Evolutionary conservation across 92 coral and sea anemone genomes (phyloP).

Genomic region (Phenganax marumi): DNA sequence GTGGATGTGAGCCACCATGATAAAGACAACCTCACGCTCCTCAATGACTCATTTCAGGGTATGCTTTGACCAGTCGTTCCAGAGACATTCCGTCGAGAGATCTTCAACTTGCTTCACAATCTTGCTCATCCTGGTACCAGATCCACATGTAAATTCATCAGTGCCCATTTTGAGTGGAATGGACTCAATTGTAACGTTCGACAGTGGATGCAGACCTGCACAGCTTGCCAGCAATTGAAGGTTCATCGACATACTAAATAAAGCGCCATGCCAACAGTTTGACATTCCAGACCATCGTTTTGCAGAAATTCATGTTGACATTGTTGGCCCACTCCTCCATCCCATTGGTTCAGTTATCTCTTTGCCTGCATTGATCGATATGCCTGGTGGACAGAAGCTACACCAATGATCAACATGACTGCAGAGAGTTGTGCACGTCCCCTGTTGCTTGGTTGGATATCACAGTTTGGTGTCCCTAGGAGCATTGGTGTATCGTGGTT

Average conservation of each 20-base stretch:
- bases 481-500: slow-evolving; percentile 30
- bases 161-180: slow-evolving; percentile 28
- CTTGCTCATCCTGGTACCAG: slow-evolving; percentile 25
- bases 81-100: slow-evolving; percentile 3
- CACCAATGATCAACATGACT: slow-evolving; percentile 49
- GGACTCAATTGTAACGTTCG: slow-evolving; percentile 22
- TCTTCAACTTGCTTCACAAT: slow-evolving; percentile 42
- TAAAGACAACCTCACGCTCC: no score
- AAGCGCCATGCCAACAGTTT: not conserved
- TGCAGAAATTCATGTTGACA: slow-evolving; percentile 23
- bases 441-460: slow-evolving; percentile 18
- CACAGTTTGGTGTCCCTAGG: no score
- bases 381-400: slow-evolving; percentile 55
- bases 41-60: no score
- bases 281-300: not conserved
- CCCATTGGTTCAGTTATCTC: slow-evolving; percentile 54
- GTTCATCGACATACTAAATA: not conserved
- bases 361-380: slow-evolving; percentile 54
- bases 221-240: slow-evolving; percentile 5
- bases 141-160: slow-evolving; percentile 19
- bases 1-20: no score
- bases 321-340: slow-evolving; percentile 24
- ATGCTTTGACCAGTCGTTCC: slow-evolving; percentile 29
- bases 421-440: slow-evolving; percentile 53
- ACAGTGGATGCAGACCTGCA: slow-evolving; percentile 12